Conservation (phyloP, 2,113 vertebrate genomes). For the Laticauda laticaudata region DNA sequence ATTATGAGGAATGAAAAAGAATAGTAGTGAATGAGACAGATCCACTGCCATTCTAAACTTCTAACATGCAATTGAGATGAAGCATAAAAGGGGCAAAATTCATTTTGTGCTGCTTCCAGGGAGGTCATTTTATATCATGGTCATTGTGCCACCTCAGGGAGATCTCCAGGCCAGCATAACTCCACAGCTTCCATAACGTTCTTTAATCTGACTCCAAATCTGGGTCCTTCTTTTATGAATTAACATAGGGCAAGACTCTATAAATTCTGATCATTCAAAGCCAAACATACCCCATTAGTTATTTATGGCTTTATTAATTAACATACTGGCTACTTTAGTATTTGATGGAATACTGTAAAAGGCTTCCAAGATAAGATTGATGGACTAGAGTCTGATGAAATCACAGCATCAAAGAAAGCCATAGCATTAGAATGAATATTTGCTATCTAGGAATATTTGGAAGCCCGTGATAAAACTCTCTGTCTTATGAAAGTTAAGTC, state of each 20-base stretch:
- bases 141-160: not conserved
- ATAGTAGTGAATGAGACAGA: not conserved
- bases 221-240: not conserved
- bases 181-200: not conserved
- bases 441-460: not conserved
- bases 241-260: not conserved
- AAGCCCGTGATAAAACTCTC: not conserved
- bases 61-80: not conserved
- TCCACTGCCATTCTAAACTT: not conserved
- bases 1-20: constrained; percentile 39
- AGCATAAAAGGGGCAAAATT: not conserved
- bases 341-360: not conserved
- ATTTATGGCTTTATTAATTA: not conserved
- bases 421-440: not conserved
- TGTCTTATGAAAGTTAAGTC: not conserved
- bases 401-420: not conserved
- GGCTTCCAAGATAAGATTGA: not conserved
- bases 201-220: not conserved
- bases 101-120: not conserved
- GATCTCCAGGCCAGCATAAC: not conserved
- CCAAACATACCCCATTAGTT: not conserved
- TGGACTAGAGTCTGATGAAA: not conserved
- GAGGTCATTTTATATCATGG: not conserved
- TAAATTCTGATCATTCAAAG: not conserved
- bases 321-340: not conserved